These are phyloP conservation scores for Drosophila incognita DNA, from an alignment of 2,888 invertebrate species.

Conservation along the genomic window DNA sequence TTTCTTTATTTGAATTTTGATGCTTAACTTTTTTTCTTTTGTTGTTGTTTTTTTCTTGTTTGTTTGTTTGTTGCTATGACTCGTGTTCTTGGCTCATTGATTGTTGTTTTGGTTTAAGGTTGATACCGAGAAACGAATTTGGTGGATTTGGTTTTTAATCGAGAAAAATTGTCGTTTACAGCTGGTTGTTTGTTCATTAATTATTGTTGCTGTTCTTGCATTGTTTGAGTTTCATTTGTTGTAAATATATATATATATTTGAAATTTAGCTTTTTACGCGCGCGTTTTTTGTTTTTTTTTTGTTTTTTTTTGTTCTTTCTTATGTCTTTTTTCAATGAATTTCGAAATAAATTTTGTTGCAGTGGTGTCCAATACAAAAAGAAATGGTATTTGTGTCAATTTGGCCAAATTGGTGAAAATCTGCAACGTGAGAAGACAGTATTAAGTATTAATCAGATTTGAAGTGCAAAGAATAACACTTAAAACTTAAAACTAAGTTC, in stretches of 20 bases:
- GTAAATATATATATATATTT: neutral
- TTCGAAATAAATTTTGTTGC: constrained; percentile 30
- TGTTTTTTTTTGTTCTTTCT: constrained; percentile 22
- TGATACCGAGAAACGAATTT: constrained; percentile 26
- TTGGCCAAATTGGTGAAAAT: constrained; percentile 70
- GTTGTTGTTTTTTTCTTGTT: no score
- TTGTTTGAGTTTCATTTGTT: constrained; percentile 19
- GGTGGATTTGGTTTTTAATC: constrained; percentile 5
- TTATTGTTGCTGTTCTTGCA: constrained; percentile 35
- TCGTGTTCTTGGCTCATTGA: constrained; percentile 44
- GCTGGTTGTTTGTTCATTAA: constrained; percentile 11
- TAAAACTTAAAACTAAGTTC: neutral
- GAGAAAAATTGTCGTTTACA: constrained; percentile 8
- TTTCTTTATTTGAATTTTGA: constrained; percentile 43
- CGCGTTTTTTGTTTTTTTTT: constrained; percentile 11
- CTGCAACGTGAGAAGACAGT: constrained; percentile 50
- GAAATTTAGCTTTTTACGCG: constrained; percentile 5
- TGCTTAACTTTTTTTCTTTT: constrained; percentile 5
- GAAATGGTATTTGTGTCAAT: constrained; percentile 53
- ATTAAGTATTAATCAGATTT: constrained; percentile 7
- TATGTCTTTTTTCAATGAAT: constrained; percentile 25
- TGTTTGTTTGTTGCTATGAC: constrained; percentile 32
- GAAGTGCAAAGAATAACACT: neutral
- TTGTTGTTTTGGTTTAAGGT: neutral
- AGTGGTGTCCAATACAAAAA: constrained; percentile 38